Evolutionary conservation across 2,888 invertebrate species (phyloP), one percentile per base, ranked within the genome.

Genomic region (Microchrysa polita): DNA sequence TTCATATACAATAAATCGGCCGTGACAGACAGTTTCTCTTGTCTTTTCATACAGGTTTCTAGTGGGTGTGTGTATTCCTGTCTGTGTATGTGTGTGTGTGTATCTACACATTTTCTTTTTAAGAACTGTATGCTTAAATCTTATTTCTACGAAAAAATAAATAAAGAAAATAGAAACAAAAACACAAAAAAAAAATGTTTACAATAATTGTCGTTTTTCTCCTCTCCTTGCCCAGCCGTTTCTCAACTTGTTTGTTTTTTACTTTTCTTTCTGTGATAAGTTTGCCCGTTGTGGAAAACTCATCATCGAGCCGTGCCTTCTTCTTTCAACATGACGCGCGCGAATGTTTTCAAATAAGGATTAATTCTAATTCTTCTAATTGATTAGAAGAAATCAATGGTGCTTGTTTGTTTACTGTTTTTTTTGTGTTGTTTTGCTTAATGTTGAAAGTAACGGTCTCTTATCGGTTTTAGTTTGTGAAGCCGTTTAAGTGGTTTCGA

Each of bases 81-180:
- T n/a, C n/a, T n/a, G n/a, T n/a, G n/a, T n/a, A n/a, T n/a, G n/a
- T n/a, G n/a, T n/a, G n/a, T n/a, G n/a, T 34, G 27, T 34, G 27
- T 34, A 34, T 2, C 23, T 65, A 10, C 18, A 44, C 20, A 20
- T 20, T 18, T 63, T 34, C n/a, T 61, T 65, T 63, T 16, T 44
- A 34, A 48, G 48, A 48, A 12, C 48, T 48, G 16, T 48, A 48
- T 48, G 12, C 48, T 48, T 48, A 4, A n/a, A 7, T 48, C 48
- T 48, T 5, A 12, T 65, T 22, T 67, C 18, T 23, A 67, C 14
- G 22, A 59, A 59, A 59, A 59, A 57, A 27, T 23, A 59, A 59
- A 55, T 22, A 55, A 55, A 55, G 55, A 16, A 7, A 34, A 34
- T 5, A 2, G 7, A 34, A 34, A 34, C 2, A 2, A 34, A 34